Percentiles rank a stretch among this genome's conserved stretches.
phyloP scores from a whole-genome alignment of 2,888 invertebrate genomes.

The Agriopis marginaria region DNA sequence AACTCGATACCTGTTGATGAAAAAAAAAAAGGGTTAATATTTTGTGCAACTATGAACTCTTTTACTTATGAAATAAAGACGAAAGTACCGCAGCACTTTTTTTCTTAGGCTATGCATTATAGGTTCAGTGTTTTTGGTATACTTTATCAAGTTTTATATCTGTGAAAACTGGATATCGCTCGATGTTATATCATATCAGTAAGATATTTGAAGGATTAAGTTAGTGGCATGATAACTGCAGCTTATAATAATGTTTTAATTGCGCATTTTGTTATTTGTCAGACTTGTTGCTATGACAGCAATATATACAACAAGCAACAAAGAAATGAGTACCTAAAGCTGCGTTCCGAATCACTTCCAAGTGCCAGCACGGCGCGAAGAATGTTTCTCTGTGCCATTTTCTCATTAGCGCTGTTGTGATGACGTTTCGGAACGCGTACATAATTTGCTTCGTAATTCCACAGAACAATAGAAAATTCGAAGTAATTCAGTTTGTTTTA shows the following conservation, averaged over 20 bases:
- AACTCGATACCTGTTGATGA: constrained; percentile 70
- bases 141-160: constrained; percentile 9
- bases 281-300: neutral
- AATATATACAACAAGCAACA: neutral
- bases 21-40: neutral
- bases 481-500: too few species aligned
- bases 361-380: too few species aligned
- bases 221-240: constrained; percentile 16
- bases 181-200: constrained; percentile 5
- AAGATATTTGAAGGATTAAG: constrained; percentile 16
- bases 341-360: too few species aligned
- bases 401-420: too few species aligned
- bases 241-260: constrained; percentile 15
- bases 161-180: constrained; percentile 10
- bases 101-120: neutral
- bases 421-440: too few species aligned
- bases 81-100: neutral
- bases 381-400: too few species aligned
- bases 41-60: neutral
- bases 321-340: neutral
- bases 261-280: neutral
- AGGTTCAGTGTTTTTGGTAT: neutral
- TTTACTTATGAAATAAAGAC: neutral
- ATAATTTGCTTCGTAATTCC: too few species aligned
- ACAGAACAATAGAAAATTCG: too few species aligned